phyloP scores from a whole-genome alignment of 2,113 vertebrate species.

The Paraplagusia blochii region DNA sequence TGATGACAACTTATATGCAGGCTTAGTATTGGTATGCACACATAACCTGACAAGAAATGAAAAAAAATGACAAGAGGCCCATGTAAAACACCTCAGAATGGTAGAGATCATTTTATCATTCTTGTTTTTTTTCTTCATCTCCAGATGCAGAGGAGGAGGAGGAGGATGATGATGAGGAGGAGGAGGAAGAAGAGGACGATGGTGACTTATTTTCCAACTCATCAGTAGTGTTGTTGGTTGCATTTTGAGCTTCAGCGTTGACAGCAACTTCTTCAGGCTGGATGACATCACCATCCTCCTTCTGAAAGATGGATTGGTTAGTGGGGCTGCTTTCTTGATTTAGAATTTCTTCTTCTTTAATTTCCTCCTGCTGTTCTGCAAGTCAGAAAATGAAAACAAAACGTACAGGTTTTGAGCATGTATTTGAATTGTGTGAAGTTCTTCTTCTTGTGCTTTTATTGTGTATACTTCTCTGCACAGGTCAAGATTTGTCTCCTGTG shows the following conservation, averaged over 20 bases:
- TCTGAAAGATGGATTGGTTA: background rate
- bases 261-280: background rate
- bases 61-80: no score
- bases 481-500: no score
- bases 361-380: slow-evolving; percentile 17
- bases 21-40: no score
- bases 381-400: background rate
- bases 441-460: background rate
- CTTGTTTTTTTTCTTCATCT: slow-evolving; percentile 28
- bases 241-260: background rate
- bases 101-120: background rate
- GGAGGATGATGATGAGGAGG: background rate
- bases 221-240: slow-evolving; percentile 20
- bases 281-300: background rate
- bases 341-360: background rate
- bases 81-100: no score
- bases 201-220: slow-evolving; percentile 28
- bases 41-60: no score
- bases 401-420: background rate
- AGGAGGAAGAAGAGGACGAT: slow-evolving; percentile 17
- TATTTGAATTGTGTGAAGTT: background rate
- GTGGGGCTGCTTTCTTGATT: background rate
- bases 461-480: no score
- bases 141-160: slow-evolving; percentile 44
- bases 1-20: no score